Percentiles rank a stretch among this genome's conserved stretches.
Evolutionary conservation across 2,113 vertebrate species (phyloP).

Genomic region (Capra hircus): DNA sequence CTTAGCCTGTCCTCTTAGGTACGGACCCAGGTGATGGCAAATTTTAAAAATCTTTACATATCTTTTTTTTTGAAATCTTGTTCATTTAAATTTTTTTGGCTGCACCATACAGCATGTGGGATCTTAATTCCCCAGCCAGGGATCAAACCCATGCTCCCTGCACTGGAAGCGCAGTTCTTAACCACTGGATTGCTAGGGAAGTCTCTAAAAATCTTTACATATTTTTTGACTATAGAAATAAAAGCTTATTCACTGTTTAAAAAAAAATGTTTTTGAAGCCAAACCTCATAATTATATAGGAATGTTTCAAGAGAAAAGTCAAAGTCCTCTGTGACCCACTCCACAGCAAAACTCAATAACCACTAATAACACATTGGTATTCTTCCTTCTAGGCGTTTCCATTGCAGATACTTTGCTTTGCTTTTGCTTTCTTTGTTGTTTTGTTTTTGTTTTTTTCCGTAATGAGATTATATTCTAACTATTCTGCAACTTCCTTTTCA

Average conservation of each 20-base stretch:
- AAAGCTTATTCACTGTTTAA: not conserved
- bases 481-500: not conserved
- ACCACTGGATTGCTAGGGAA: not conserved
- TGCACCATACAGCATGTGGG: not conserved
- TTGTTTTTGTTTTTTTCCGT: not conserved
- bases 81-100: not conserved
- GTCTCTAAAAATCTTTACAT: not conserved
- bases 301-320: not conserved
- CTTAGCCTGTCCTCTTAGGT: not conserved
- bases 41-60: not conserved
- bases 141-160: not conserved
- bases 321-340: not conserved
- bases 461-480: not conserved
- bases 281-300: not conserved
- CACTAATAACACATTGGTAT: not conserved
- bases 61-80: not conserved
- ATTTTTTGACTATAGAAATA: not conserved
- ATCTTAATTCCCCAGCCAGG: not conserved
- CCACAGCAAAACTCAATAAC: not conserved
- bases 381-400: not conserved
- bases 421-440: not conserved
- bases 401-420: not conserved
- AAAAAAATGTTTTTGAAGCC: not conserved
- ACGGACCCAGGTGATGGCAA: not conserved
- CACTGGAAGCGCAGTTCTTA: not conserved